Conservation (phyloP, 2,888 invertebrate species). For the Ferrisia virgata region DNA sequence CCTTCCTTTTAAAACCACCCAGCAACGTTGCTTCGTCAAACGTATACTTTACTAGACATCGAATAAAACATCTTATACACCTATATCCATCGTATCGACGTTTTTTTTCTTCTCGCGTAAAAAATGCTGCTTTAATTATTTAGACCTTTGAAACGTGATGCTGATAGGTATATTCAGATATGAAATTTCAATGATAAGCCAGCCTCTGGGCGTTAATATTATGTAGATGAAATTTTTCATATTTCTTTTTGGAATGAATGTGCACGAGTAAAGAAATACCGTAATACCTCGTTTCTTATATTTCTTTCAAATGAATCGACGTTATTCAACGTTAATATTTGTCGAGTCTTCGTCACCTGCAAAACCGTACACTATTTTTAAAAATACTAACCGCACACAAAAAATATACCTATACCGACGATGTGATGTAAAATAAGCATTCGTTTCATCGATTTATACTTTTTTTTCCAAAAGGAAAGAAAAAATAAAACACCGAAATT, state of each 20-base stretch:
- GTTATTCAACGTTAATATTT: neutral
- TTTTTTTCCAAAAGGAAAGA: neutral
- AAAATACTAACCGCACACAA: neutral
- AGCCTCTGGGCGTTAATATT: neutral
- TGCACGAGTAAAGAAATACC: too few relatives aligned
- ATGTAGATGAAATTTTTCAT: neutral
- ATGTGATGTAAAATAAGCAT: neutral
- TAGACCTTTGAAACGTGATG: neutral
- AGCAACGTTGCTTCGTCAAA: neutral
- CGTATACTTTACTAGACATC: too few relatives aligned
- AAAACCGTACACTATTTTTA: neutral
- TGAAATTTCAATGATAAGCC: neutral
- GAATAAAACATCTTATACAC: too few relatives aligned
- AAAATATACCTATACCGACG: neutral
- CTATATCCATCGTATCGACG: too few relatives aligned
- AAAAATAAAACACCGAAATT: neutral
- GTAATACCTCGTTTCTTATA: slow-evolving; percentile 15
- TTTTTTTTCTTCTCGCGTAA: too few relatives aligned
- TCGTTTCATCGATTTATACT: neutral
- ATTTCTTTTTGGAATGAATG: too few relatives aligned
- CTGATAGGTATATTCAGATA: too few relatives aligned
- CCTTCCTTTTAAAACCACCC: neutral
- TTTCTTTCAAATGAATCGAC: slow-evolving; percentile 13
- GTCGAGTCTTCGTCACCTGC: slow-evolving; percentile 23
- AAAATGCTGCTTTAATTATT: neutral